These are phyloP conservation scores for Meliscaeva auricollis DNA, from an alignment of 2,888 invertebrate species.

Conservation along the genomic window DNA sequence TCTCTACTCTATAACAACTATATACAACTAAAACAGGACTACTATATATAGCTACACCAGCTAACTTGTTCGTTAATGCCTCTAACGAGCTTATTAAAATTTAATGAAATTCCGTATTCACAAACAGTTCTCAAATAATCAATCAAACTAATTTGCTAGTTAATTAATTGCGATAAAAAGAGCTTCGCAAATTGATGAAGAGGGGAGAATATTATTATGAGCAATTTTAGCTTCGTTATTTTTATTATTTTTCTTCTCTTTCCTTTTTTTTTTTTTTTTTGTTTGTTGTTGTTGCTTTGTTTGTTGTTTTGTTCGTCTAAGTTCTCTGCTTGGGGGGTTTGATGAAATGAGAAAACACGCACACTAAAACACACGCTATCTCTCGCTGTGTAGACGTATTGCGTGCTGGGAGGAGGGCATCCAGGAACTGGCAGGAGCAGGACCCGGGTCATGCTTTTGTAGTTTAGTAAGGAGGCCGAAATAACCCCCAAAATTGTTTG, in stretches of 20 bases:
- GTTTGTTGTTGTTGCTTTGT: constrained; percentile 12
- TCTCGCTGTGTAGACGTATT: background rate
- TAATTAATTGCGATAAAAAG: constrained; percentile 76
- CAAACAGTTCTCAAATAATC: constrained; percentile 76
- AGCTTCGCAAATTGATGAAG: constrained; percentile 68
- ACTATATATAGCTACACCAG: background rate
- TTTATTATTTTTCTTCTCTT: constrained; percentile 41
- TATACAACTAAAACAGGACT: background rate
- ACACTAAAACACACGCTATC: constrained; percentile 28
- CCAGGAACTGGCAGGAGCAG: background rate
- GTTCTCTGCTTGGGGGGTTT: constrained; percentile 33
- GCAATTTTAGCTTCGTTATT: constrained; percentile 73
- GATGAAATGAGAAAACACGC: constrained; percentile 57
- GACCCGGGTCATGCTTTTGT: constrained; percentile 53
- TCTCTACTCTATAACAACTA: background rate
- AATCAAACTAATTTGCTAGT: constrained; percentile 76
- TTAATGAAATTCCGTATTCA: constrained; percentile 76
- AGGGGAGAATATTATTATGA: constrained; percentile 19
- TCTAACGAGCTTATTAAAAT: constrained; percentile 76
- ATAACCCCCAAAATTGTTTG: constrained; percentile 63
- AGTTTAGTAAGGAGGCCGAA: constrained; percentile 35
- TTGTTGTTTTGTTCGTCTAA: constrained; percentile 18
- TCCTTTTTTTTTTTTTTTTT: constrained; percentile 22
- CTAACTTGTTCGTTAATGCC: constrained; percentile 74
- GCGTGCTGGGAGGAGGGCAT: background rate